phyloP scores from a whole-genome alignment of 2,113 vertebrate species.

The Anguilla rostrata region DNA sequence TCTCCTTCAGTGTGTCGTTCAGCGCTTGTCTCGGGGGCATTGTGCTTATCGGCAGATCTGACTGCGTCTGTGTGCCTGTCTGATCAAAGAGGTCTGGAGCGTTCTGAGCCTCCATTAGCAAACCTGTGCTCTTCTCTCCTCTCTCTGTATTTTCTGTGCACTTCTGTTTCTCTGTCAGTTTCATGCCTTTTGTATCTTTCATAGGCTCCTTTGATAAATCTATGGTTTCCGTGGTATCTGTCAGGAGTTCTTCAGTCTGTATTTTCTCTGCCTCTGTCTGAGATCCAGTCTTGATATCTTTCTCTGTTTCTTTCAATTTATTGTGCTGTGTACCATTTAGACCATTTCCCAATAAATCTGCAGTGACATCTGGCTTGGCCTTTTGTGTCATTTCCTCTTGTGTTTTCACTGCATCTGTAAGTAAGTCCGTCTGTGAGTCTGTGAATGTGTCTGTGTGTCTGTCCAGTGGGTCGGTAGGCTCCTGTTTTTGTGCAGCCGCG shows the following conservation, averaged over 20 bases:
- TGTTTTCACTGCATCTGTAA: not conserved
- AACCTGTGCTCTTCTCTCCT: not conserved
- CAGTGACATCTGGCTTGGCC: not conserved
- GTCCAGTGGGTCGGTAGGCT: not conserved
- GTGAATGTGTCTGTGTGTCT: constrained; percentile 6
- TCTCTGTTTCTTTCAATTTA: not conserved
- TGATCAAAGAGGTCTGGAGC: not conserved
- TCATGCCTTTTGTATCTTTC: no score
- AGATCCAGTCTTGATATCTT: not conserved
- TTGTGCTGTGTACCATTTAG: not conserved
- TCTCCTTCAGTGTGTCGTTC: not conserved
- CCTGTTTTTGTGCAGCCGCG: not conserved
- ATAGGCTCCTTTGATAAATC: not conserved
- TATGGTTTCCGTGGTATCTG: not conserved
- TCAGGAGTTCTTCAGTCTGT: not conserved
- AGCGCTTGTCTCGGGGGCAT: not conserved
- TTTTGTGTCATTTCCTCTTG: not conserved
- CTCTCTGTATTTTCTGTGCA: not conserved
- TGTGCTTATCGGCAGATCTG: not conserved
- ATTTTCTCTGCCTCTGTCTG: not conserved
- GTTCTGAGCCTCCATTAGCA: not conserved
- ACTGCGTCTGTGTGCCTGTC: not conserved
- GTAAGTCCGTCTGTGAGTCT: constrained; percentile 12
- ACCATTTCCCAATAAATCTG: not conserved
- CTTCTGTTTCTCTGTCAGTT: not conserved